A percentile compares a stretch with the other conserved stretches of the same genome.
Conservation (phyloP, 2,888 invertebrate genomes). For the Andrena minutula region DNA sequence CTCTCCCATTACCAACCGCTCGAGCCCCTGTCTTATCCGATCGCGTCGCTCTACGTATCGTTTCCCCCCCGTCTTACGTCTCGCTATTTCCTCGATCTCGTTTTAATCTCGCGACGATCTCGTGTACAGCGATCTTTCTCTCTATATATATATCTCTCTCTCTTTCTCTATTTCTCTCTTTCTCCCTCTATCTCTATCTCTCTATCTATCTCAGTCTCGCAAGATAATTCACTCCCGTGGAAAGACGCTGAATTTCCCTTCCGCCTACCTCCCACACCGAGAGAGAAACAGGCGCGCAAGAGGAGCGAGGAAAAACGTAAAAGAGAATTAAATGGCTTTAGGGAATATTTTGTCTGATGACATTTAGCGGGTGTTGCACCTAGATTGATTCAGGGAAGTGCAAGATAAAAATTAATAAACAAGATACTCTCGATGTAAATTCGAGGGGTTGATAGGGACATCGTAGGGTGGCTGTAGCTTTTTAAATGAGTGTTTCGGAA, state of each 20-base stretch:
- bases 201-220: slow-evolving; percentile 19
- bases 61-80: slow-evolving; percentile 23
- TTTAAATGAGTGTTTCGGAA: no score
- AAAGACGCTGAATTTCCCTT: slow-evolving; percentile 41
- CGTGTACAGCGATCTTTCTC: slow-evolving; percentile 24
- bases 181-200: no score
- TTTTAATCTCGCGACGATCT: slow-evolving; percentile 33
- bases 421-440: no score
- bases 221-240: slow-evolving; percentile 14
- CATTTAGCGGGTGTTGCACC: no score
- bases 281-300: slow-evolving; percentile 27
- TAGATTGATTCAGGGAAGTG: no score
- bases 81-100: slow-evolving; percentile 23
- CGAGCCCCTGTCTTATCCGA: slow-evolving; percentile 60
- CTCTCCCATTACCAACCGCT: slow-evolving; percentile 49
- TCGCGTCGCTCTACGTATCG: slow-evolving; percentile 56
- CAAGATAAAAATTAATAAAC: no score
- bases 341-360: no score
- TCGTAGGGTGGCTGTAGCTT: no score
- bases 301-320: slow-evolving; percentile 58
- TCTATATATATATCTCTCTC: background rate
- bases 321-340: background rate
- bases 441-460: no score
- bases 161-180: slow-evolving; percentile 2
- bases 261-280: slow-evolving; percentile 11